Evolutionary conservation across 2,113 vertebrate species (phyloP).

Genomic region (Saguinus imperator): DNA sequence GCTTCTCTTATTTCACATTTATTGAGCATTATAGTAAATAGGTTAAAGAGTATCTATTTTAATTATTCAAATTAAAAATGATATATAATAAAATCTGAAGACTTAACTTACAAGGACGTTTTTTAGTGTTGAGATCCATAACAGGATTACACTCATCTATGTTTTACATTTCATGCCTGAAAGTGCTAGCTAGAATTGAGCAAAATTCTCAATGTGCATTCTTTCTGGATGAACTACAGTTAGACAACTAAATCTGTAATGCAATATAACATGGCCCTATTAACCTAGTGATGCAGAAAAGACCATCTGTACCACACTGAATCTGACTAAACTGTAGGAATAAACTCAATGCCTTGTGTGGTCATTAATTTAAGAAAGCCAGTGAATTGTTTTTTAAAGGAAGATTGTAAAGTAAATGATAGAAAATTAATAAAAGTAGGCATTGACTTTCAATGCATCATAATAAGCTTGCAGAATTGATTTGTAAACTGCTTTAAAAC

Average conservation of each 20-base stretch:
- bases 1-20: slow-evolving; percentile 14
- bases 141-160: slow-evolving; percentile 41
- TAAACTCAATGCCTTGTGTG: slow-evolving; percentile 65
- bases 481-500: slow-evolving; percentile 74
- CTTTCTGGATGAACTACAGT: slow-evolving; percentile 83
- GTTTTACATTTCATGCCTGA: slow-evolving; percentile 69
- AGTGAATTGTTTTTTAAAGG: slow-evolving; percentile 73
- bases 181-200: slow-evolving; percentile 67
- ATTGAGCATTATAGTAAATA: neutral
- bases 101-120: slow-evolving; percentile 32
- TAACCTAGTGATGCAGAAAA: slow-evolving; percentile 84
- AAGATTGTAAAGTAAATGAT: slow-evolving; percentile 46
- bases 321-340: slow-evolving; percentile 75
- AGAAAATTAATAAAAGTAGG: slow-evolving; percentile 64
- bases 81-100: neutral
- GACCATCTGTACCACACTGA: slow-evolving; percentile 83
- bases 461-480: slow-evolving; percentile 74
- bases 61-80: slow-evolving; percentile 37
- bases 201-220: slow-evolving; percentile 79
- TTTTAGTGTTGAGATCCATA: slow-evolving; percentile 46
- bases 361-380: slow-evolving; percentile 72
- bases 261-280: slow-evolving; percentile 81
- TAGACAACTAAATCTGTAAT: slow-evolving; percentile 87
- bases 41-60: neutral
- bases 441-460: slow-evolving; percentile 53